Evolutionary conservation across 2,797 vertebrate genomes (phyloP).

Genomic region (Hydrophis major): DNA sequence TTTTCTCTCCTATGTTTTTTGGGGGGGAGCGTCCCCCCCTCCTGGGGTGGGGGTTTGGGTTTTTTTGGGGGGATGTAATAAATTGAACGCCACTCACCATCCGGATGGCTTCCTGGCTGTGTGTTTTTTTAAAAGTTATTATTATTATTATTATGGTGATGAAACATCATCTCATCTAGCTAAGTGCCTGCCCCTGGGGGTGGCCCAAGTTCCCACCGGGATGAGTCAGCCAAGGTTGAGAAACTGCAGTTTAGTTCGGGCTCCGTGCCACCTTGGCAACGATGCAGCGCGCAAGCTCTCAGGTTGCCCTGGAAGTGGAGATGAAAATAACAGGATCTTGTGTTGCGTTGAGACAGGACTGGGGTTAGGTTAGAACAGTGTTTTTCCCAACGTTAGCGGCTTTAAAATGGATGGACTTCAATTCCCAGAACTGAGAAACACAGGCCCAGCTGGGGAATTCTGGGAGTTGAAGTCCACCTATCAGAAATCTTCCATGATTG

Average conservation of each 20-base stretch:
- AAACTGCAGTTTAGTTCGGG: neutral
- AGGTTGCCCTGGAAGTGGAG: neutral
- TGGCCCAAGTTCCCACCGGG: neutral
- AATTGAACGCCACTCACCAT: conserved; percentile 12
- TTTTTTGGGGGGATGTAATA: conserved; percentile 13
- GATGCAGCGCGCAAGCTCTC: neutral
- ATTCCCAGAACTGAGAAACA: neutral
- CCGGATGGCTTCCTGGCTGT: neutral
- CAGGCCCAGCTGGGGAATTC: too few relatives aligned
- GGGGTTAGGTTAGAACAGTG: neutral
- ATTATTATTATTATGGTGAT: neutral
- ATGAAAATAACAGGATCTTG: neutral
- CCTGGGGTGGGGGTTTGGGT: neutral
- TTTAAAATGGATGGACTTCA: neutral
- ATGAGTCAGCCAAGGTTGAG: neutral
- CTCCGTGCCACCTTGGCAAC: neutral
- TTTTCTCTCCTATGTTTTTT: neutral
- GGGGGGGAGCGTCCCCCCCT: too few relatives aligned
- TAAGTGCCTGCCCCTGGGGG: neutral
- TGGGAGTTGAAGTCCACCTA: neutral
- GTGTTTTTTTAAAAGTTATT: too few relatives aligned
- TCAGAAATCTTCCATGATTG: neutral
- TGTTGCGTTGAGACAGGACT: neutral
- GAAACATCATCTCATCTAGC: neutral
- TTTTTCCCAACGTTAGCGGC: neutral